Conservation (phyloP, 2,113 vertebrate species). For the Copsychus sechellarum region DNA sequence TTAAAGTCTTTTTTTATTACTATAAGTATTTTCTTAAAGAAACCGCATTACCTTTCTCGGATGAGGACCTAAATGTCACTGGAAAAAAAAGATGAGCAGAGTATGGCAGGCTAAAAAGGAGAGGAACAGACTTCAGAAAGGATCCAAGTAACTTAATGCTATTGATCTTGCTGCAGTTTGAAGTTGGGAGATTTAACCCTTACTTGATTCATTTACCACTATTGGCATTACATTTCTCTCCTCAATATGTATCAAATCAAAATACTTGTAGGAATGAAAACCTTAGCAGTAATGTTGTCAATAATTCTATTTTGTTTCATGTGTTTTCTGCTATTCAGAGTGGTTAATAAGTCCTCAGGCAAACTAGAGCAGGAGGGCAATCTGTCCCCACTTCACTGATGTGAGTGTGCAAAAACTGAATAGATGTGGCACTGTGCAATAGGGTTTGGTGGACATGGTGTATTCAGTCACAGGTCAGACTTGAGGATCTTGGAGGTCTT, state of each 20-base stretch:
- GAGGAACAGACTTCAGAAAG: slow-evolving; percentile 65
- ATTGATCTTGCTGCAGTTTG: slow-evolving; percentile 68
- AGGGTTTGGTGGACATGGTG: background rate
- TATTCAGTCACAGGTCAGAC: background rate
- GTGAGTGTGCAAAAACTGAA: background rate
- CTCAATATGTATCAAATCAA: background rate
- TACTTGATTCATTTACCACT: background rate
- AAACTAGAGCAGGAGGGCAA: background rate
- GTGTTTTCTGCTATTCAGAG: background rate
- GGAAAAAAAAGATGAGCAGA: slow-evolving; percentile 61
- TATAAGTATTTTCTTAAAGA: slow-evolving; percentile 99
- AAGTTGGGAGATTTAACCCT: slow-evolving; percentile 71
- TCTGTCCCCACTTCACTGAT: background rate
- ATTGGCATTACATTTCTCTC: background rate
- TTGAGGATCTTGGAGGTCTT: background rate
- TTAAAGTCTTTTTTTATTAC: slow-evolving; percentile 98
- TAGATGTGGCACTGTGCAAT: background rate
- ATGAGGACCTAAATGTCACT: slow-evolving; percentile 75
- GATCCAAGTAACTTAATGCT: slow-evolving; percentile 52
- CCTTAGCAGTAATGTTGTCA: background rate
- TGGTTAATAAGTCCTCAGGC: background rate
- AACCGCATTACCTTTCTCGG: slow-evolving; percentile 81
- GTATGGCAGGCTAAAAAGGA: slow-evolving; percentile 45
- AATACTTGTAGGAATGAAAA: background rate
- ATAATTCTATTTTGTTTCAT: background rate